These are phyloP conservation scores for Scrobipalpa atriplicella DNA, from an alignment of 2,888 invertebrate species.

Conservation along the genomic window DNA sequence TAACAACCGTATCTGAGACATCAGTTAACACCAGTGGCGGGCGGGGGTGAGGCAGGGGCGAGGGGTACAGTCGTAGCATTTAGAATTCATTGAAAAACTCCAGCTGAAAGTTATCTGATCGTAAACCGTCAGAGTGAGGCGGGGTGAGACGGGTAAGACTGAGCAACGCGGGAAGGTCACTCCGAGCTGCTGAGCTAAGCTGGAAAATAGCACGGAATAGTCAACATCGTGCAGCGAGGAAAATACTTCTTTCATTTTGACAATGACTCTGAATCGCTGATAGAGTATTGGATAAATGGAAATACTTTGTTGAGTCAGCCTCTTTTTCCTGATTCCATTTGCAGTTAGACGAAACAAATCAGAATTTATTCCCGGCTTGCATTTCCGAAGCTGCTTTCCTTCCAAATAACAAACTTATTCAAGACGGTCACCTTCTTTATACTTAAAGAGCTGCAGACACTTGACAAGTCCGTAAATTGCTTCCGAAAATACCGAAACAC, in stretches of 20 bases:
- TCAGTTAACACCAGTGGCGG: conserved; percentile 50
- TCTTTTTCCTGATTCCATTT: not conserved
- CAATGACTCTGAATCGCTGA: not conserved
- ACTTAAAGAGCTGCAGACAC: not conserved
- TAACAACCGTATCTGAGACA: conserved; percentile 49
- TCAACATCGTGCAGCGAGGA: not conserved
- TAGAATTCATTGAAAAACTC: conserved; percentile 83
- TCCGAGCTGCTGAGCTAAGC: not conserved
- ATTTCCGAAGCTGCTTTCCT: not conserved
- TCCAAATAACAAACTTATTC: not conserved
- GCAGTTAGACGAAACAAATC: not conserved
- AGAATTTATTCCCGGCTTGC: not conserved
- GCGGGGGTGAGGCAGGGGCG: conserved; percentile 29
- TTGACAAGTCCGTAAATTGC: conserved; percentile 20
- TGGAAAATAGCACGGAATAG: not conserved
- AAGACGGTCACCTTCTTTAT: not conserved
- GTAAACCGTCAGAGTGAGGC: conserved; percentile 52
- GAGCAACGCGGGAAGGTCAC: conserved; percentile 28
- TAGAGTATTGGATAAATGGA: not conserved
- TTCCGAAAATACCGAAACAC: conserved; percentile 20
- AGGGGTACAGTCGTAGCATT: conserved; percentile 53
- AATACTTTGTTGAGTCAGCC: not conserved
- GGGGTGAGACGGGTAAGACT: not conserved
- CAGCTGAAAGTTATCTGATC: conserved; percentile 80
- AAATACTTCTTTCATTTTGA: not conserved